Base-by-base conservation (phyloP, 2,113 vertebrate genomes). In the Phylloscopus trochilus region DNA sequence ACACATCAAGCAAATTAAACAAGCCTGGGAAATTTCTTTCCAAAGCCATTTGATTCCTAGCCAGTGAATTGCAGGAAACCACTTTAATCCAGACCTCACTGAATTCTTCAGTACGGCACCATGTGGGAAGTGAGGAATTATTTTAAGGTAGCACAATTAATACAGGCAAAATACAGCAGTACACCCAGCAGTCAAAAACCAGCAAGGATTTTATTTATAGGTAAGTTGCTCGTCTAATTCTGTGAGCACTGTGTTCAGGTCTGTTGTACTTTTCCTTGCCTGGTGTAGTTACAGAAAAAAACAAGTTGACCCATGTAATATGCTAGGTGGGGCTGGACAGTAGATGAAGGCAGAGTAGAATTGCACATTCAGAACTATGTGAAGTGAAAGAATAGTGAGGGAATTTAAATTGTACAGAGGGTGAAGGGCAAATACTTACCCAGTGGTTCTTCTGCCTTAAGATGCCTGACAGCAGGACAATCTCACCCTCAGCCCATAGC, bases 51-150 rank as follows among this genome's bases (percentile, higher is more conserved):
- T 93, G 49, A 85, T 49, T 88, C 55, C 72, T 62, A n/a, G 39
- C 6, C 64, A 33, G 69, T 93, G 93, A 95, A 91, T 92, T 94
- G 69, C 87, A 94, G 93, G 91, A 96, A 96, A 46, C 10, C 21
- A 52, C 80, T 78, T 89, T 92, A 43, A 89, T 81, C 56, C 64
- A 78, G 58, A 55, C 43, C 46, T 70, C 43, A 51, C 30, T 21
- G 44, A 84, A 75, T 83, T 91, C 60, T 87, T 81, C 39, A 27
- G 23, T 73, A 43, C 24, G 64, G 87, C 60, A 87, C 24, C 1
- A 0, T 31, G 18, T 78, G 55, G 93, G 91, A 96, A 96, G 77
- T 67, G 35, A 39, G 4, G 41, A 95, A 89, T 58, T 96, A 95
- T 93, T 96, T 93, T 89, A 93, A 91, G 93, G 23, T 64, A 59